Conservation (phyloP, 2,888 invertebrate species). For the Pilophorus perplexus region DNA sequence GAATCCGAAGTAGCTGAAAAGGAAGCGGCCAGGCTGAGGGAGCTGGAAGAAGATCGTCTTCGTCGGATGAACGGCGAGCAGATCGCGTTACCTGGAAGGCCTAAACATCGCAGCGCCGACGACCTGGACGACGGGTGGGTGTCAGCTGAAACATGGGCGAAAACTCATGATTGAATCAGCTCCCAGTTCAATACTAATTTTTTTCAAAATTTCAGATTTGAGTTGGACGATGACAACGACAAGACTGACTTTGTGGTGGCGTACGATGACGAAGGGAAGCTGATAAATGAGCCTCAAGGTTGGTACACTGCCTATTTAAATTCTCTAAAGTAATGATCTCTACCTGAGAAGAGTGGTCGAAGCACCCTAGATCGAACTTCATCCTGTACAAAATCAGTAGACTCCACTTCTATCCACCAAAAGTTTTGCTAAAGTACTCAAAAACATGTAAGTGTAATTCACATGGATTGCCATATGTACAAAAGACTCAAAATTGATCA, state of each 20-base stretch:
- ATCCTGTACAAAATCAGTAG: no score
- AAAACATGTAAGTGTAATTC: no score
- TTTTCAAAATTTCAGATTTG: constrained; percentile 37
- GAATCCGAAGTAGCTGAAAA: constrained; percentile 78
- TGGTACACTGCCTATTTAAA: no score
- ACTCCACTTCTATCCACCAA: no score
- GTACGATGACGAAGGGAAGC: constrained; percentile 45
- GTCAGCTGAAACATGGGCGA: no score
- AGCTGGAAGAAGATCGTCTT: constrained; percentile 73
- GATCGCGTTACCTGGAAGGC: constrained; percentile 49
- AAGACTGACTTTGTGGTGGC: constrained; percentile 20
- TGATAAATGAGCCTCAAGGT: constrained; percentile 23
- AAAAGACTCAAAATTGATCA: no score
- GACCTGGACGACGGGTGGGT: constrained; percentile 75
- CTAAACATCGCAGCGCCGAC: constrained; percentile 72
- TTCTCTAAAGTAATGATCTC: no score
- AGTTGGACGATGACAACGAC: constrained; percentile 39
- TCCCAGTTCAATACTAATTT: constrained; percentile 1
- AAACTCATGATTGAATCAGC: no score
- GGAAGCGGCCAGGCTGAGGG: constrained; percentile 72
- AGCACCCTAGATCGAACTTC: no score
- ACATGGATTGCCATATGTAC: no score
- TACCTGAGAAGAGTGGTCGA: no score
- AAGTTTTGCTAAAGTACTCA: no score
- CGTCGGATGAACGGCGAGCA: constrained; percentile 70